A percentile compares a stretch with the other conserved stretches of the same genome.
These are phyloP conservation scores for Lepus timidus DNA, from an alignment of 2,113 vertebrate species.

Conservation along the genomic window DNA sequence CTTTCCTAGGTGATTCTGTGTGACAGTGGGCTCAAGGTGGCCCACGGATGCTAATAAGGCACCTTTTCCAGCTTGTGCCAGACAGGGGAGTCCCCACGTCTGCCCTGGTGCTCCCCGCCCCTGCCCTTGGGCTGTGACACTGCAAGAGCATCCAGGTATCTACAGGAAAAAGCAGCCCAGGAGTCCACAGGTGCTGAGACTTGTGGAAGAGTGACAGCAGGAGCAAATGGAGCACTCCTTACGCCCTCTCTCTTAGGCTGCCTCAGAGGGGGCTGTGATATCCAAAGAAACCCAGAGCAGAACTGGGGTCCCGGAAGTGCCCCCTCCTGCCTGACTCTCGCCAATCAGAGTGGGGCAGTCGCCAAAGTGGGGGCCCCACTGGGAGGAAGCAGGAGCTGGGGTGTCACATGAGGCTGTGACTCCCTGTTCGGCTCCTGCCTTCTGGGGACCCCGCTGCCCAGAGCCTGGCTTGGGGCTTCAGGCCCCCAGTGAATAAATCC, in stretches of 20 bases:
- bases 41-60: not conserved
- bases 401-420: too few species aligned
- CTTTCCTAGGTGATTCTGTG: not conserved
- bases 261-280: not conserved
- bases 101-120: not conserved
- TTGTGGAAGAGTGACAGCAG: not conserved
- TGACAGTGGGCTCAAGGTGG: not conserved
- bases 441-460: not conserved
- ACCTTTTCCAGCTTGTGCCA: not conserved
- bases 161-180: too few species aligned
- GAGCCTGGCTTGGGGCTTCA: too few species aligned
- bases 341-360: not conserved
- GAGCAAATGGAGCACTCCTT: not conserved
- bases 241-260: not conserved
- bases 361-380: not conserved
- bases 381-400: not conserved
- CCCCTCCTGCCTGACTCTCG: not conserved
- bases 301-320: too few species aligned
- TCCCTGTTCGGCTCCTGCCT: not conserved
- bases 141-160: not conserved
- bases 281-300: not conserved
- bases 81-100: not conserved
- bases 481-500: not conserved
- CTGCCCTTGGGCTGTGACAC: not conserved
- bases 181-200: not conserved